Evolutionary conservation across 37 sponge, comb jelly and placozoan genomes (phyloP).

Genomic region (Cladorhizidae sp.): DNA sequence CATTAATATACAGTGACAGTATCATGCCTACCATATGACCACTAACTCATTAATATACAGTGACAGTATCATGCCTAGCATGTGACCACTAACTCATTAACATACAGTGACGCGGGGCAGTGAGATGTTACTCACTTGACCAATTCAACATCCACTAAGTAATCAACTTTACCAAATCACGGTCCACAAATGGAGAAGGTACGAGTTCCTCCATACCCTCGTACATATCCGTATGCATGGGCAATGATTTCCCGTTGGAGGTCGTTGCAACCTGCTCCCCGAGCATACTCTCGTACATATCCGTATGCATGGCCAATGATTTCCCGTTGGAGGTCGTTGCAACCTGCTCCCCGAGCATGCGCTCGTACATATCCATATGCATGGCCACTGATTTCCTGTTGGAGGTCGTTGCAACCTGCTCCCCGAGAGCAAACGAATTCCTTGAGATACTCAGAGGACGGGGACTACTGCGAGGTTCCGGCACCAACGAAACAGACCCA

Average conservation of each 20-base stretch:
- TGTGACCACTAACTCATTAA: too few relatives aligned
- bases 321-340: too few relatives aligned
- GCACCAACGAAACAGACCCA: background rate
- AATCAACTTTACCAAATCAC: conserved; percentile 14
- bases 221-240: background rate
- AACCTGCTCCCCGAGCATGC: too few relatives aligned
- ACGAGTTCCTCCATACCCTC: conserved; percentile 18
- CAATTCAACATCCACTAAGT: too few relatives aligned
- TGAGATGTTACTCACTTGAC: too few relatives aligned
- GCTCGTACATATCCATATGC: background rate
- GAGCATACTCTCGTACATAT: too few relatives aligned
- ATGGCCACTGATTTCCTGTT: background rate
- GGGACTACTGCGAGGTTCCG: background rate
- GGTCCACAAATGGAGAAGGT: conserved; percentile 38
- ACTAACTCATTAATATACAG: background rate
- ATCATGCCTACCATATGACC: background rate
- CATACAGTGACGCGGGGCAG: too few relatives aligned
- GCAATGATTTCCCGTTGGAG: too few relatives aligned
- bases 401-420: too few relatives aligned
- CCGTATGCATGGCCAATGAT: background rate
- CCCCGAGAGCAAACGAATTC: background rate
- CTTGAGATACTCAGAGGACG: background rate
- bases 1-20: background rate
- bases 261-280: too few relatives aligned
- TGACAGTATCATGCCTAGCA: background rate